Conservation (phyloP, 2,888 invertebrate species). For the Eupithecia tripunctaria region DNA sequence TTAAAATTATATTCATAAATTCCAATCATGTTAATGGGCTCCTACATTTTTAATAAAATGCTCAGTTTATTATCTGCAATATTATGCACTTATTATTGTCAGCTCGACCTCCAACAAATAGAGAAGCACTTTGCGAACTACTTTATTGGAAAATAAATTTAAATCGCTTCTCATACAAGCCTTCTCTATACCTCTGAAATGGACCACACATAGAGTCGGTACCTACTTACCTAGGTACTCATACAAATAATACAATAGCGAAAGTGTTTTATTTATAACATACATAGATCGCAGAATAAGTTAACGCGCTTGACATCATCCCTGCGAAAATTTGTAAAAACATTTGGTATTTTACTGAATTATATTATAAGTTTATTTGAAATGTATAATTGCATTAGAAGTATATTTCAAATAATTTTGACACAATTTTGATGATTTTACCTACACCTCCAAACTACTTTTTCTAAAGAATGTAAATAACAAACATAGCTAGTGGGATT, state of each 20-base stretch:
- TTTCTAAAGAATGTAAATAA: background rate
- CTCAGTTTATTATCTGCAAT: background rate
- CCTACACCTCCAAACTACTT: background rate
- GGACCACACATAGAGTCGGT: conserved; percentile 1
- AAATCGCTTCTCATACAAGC: conserved; percentile 9
- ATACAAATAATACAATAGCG: background rate
- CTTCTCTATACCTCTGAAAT: background rate
- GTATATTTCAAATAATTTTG: too few relatives aligned
- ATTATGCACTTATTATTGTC: background rate
- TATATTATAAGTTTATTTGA: too few relatives aligned
- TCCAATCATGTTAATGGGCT: background rate
- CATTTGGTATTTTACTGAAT: background rate
- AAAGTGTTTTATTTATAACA: background rate
- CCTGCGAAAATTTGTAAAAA: background rate
- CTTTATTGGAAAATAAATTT: conserved; percentile 32
- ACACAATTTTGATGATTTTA: background rate
- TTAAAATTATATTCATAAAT: background rate
- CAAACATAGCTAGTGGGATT: background rate
- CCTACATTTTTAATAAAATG: background rate
- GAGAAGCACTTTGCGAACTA: conserved; percentile 10
- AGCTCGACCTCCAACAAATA: background rate
- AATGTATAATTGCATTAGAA: too few relatives aligned
- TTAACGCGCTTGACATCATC: background rate
- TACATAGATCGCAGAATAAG: background rate
- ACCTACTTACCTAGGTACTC: background rate